Percentiles rank a stretch among this genome's conserved stretches.
phyloP scores from a whole-genome alignment of 2,797 vertebrate genomes.

The Cossypha dichroa region DNA sequence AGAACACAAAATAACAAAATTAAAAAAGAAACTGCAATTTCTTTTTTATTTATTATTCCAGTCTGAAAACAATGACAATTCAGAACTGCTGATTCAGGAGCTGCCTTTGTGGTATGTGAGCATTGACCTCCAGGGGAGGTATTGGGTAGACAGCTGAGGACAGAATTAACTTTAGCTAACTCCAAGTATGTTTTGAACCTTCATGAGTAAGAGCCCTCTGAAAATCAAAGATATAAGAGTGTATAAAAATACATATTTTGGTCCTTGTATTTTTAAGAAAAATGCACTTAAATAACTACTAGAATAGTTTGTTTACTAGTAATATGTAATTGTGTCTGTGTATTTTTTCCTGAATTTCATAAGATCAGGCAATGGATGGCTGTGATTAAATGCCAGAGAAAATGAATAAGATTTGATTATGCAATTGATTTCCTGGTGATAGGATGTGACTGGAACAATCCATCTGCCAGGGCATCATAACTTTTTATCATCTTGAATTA shows the following conservation, averaged over 20 bases:
- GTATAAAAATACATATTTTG: background rate
- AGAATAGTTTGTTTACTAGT: background rate
- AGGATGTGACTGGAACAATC: background rate
- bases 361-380: background rate
- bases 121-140: background rate
- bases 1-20: background rate
- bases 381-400: background rate
- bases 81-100: background rate
- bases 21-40: background rate
- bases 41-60: background rate
- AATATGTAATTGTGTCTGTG: background rate
- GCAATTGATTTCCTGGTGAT: background rate
- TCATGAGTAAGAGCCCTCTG: background rate
- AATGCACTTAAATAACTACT: background rate
- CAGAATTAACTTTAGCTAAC: background rate
- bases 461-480: background rate
- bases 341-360: background rate
- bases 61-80: background rate
- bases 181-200: background rate
- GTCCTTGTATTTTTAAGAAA: background rate
- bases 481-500: background rate
- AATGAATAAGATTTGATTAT: slow-evolving; percentile 1
- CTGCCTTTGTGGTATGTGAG: background rate
- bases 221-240: background rate
- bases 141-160: background rate